These are phyloP conservation scores for Syngnathus floridae DNA, from an alignment of 2,113 vertebrate species.

Conservation along the genomic window DNA sequence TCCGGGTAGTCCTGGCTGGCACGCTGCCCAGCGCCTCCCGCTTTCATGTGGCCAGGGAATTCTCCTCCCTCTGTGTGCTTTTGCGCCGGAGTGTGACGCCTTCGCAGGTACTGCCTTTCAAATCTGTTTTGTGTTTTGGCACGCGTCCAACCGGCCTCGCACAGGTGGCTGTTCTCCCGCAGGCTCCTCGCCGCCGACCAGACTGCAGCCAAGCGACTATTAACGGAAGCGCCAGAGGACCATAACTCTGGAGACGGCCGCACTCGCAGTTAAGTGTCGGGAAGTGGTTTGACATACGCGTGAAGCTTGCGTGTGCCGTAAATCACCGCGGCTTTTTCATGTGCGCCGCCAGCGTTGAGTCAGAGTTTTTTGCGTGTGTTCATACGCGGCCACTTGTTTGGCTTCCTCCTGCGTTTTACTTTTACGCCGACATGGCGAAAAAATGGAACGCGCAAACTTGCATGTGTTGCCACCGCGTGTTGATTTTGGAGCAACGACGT, in stretches of 20 bases:
- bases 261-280: slow-evolving; percentile 62
- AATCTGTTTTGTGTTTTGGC: slow-evolving; percentile 60
- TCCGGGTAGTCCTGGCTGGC: slow-evolving; percentile 73
- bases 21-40: slow-evolving; percentile 58
- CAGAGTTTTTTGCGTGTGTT: slow-evolving; percentile 39
- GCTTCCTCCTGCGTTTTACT: slow-evolving; percentile 54
- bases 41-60: slow-evolving; percentile 82
- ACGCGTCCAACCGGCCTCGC: slow-evolving; percentile 59
- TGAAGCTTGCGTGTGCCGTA: slow-evolving; percentile 44
- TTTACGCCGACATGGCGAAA: slow-evolving; percentile 64
- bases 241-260: slow-evolving; percentile 43
- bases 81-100: slow-evolving; percentile 56
- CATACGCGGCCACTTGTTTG: slow-evolving; percentile 41
- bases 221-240: slow-evolving; percentile 49
- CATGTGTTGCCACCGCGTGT: slow-evolving; percentile 39
- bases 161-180: slow-evolving; percentile 49
- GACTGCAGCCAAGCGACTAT: slow-evolving; percentile 60
- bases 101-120: slow-evolving; percentile 64
- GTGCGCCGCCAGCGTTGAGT: slow-evolving; percentile 18
- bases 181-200: slow-evolving; percentile 47
- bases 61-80: slow-evolving; percentile 51
- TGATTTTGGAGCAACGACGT: slow-evolving; percentile 69
- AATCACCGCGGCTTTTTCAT: slow-evolving; percentile 52
- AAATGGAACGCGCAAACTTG: slow-evolving; percentile 65
- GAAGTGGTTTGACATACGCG: slow-evolving; percentile 64